phyloP scores from a whole-genome alignment of 2,113 vertebrate species.

The Brachirus orientalis region DNA sequence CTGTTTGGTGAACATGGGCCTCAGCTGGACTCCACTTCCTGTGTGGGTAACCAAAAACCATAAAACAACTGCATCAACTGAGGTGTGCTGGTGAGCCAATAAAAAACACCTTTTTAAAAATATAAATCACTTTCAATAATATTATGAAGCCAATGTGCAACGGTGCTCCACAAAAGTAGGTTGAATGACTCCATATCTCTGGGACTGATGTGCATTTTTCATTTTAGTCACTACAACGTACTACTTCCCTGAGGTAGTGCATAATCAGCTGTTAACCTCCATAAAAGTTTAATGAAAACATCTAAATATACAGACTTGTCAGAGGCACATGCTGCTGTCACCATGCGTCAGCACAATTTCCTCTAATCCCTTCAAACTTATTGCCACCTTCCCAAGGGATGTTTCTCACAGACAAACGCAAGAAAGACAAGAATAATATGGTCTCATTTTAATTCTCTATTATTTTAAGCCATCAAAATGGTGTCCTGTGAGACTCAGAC shows the following conservation, averaged over 20 bases:
- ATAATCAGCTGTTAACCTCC: slow-evolving; percentile 61
- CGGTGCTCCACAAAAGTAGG: neutral
- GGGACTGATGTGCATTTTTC: slow-evolving; percentile 31
- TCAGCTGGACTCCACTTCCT: slow-evolving; percentile 86
- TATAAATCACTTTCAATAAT: neutral
- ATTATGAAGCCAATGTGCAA: neutral
- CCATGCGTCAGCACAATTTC: slow-evolving; percentile 19
- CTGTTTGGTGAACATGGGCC: slow-evolving; percentile 91
- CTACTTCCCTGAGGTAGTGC: slow-evolving; percentile 28
- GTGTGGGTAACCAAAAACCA: slow-evolving; percentile 53
- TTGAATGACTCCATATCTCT: slow-evolving; percentile 10
- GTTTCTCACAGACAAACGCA: slow-evolving; percentile 23
- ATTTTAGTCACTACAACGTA: slow-evolving; percentile 32
- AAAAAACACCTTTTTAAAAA: slow-evolving; percentile 5
- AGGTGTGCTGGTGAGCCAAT: slow-evolving; percentile 25
- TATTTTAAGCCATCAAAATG: slow-evolving; percentile 17
- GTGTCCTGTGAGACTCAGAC: slow-evolving; percentile 19
- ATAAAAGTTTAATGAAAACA: slow-evolving; percentile 55
- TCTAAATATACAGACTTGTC: slow-evolving; percentile 39
- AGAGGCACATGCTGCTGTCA: slow-evolving; percentile 3
- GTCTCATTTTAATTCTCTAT: slow-evolving; percentile 12
- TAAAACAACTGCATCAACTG: slow-evolving; percentile 35
- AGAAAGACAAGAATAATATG: slow-evolving; percentile 37
- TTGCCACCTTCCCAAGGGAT: slow-evolving; percentile 19
- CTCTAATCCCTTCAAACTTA: slow-evolving; percentile 49